Evolutionary conservation across 1,140 invertebrate species (phyloP).

Genomic region (Pentalonia nigronervosa): DNA sequence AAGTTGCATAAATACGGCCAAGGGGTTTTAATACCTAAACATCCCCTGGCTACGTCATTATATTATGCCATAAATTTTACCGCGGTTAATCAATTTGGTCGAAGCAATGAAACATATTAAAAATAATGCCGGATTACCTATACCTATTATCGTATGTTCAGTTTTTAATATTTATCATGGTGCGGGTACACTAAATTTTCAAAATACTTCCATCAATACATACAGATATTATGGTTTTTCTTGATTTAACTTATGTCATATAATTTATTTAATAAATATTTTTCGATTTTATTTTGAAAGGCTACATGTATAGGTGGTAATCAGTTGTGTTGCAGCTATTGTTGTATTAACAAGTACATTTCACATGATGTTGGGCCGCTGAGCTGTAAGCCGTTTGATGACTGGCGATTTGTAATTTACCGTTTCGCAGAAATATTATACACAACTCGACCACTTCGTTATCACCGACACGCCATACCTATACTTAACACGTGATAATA

Average conservation of each 20-base stretch:
- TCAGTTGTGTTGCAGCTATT: neutral
- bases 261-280: neutral
- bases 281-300: neutral
- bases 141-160: neutral
- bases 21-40: too few species aligned
- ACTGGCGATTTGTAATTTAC: neutral
- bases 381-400: neutral
- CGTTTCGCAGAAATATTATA: neutral
- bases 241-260: neutral
- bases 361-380: neutral
- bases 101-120: neutral
- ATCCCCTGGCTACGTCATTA: too few species aligned
- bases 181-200: neutral
- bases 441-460: neutral
- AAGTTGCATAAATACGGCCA: too few species aligned
- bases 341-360: neutral
- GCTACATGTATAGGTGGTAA: neutral
- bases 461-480: neutral
- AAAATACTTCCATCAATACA: neutral
- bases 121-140: neutral
- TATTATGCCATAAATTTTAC: too few species aligned
- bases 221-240: too few species aligned
- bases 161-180: neutral
- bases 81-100: neutral
- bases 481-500: slow-evolving; percentile 28